Evolutionary conservation across 2,797 vertebrate species (phyloP).

Genomic region (Mergus octosetaceus): DNA sequence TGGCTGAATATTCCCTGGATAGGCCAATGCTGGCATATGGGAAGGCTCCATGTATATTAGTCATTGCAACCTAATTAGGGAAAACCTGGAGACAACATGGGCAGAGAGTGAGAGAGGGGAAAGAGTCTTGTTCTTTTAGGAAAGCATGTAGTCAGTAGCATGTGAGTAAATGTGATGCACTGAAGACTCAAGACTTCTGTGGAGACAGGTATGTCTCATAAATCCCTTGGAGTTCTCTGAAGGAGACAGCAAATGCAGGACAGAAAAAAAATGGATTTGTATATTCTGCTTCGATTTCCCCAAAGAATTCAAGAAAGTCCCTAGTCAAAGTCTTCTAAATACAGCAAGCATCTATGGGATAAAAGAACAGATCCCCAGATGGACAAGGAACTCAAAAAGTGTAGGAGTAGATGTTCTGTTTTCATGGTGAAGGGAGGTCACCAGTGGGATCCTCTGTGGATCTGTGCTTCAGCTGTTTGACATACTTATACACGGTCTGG

Average conservation of each 20-base stretch:
- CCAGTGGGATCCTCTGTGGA: neutral
- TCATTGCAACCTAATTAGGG: neutral
- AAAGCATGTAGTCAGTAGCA: neutral
- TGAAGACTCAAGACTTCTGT: neutral
- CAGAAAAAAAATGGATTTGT: neutral
- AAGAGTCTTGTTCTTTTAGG: neutral
- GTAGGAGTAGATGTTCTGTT: neutral
- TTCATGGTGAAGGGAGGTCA: neutral
- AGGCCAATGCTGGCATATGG: neutral
- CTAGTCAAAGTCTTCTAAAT: neutral
- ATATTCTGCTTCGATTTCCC: neutral
- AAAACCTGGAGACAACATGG: neutral
- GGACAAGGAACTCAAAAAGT: neutral
- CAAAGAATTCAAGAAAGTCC: neutral
- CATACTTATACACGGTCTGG: neutral
- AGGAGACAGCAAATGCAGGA: neutral
- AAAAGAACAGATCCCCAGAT: neutral
- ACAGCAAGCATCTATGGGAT: neutral
- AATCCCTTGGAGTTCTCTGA: neutral
- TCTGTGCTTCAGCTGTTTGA: neutral
- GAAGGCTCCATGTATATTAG: neutral
- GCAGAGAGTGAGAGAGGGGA: no score
- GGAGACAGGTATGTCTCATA: neutral
- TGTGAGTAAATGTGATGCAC: neutral
- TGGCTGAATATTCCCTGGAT: neutral